phyloP scores from a whole-genome alignment of 2,797 vertebrate species.

The Brachyrhaphis roseni region DNA sequence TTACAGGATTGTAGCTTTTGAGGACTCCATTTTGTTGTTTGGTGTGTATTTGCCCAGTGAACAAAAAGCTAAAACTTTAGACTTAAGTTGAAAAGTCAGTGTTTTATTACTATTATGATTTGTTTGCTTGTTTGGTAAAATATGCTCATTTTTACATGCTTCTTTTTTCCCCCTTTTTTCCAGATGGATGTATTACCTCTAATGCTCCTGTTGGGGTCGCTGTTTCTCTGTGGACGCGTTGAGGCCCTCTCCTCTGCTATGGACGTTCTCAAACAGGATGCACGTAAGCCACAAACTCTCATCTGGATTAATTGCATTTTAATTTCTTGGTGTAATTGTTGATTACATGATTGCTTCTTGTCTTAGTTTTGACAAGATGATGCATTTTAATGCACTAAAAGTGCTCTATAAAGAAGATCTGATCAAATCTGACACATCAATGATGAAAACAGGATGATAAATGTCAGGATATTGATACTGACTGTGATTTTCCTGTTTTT shows the following conservation, averaged over 20 bases:
- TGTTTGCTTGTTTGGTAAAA: background rate
- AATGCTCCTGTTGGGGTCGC: slow-evolving; percentile 66
- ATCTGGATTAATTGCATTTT: background rate
- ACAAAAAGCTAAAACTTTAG: background rate
- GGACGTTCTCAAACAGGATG: slow-evolving; percentile 50
- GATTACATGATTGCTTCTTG: background rate
- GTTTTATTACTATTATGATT: background rate
- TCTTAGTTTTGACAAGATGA: background rate
- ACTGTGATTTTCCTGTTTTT: background rate
- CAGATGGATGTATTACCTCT: slow-evolving; percentile 59
- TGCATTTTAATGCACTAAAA: background rate
- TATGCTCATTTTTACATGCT: background rate
- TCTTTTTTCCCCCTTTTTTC: background rate
- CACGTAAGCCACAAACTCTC: slow-evolving; percentile 59
- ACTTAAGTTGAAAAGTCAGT: too few species aligned
- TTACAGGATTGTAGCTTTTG: too few species aligned
- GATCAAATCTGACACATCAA: background rate
- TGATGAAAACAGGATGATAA: background rate
- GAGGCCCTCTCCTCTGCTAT: slow-evolving; percentile 4
- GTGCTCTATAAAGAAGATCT: background rate
- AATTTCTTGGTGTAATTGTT: background rate
- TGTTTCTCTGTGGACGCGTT: slow-evolving; percentile 58
- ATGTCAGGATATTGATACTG: background rate
- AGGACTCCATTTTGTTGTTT: too few species aligned
- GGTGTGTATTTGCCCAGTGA: too few species aligned